Base-by-base conservation (phyloP, 2,888 invertebrate species). In the Netelia fuscicornis region DNA sequence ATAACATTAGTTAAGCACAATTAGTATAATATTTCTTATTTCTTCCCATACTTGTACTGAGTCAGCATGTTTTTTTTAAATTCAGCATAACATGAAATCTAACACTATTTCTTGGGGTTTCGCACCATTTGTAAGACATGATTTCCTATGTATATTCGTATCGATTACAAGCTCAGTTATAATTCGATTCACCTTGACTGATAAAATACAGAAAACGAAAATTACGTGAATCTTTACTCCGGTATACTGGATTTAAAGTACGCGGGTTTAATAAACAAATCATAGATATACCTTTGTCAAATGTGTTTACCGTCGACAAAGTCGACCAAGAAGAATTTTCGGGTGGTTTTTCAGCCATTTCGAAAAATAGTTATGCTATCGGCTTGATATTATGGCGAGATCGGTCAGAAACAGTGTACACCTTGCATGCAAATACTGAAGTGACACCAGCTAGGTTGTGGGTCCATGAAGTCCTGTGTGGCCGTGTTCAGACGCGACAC, bases 251-350 rank as follows among this genome's bases (percentile, higher is more conserved):
- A 75, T 82, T 81, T 37, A 77, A 82, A 87, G 71, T 80, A 72
- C 65, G 68, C 64, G 77, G 74, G 76, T 74, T 30, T 1, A 56
- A 44, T 6, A 44, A 67, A 44, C 37, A 83, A 74, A 74, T 85
- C 67, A 80, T 52, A 65, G 54, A n/a, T 86, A 48, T 68, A 94
- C 94, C 91, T 84, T 88, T 91, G 77, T 94, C 94, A 87, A 94
- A 94, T 70, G 92, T 90, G 37, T 92, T 91, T 71, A 94, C 90
- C 1, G 94, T 94, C 54, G 90, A 88, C 23, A 94, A 86, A 65
- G 77, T 81, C 11, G 80, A 80, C 92, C 92, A 92, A 54, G 89
- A 89, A 86, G 91, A 88, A 17, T 76, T 87, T 64, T 86, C 80
- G 3, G 78, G 60, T 3, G 60, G 37, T 17, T 58, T 62, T 37